Conservation (phyloP, 2,888 invertebrate genomes). For the Xanthorhoe designata region DNA sequence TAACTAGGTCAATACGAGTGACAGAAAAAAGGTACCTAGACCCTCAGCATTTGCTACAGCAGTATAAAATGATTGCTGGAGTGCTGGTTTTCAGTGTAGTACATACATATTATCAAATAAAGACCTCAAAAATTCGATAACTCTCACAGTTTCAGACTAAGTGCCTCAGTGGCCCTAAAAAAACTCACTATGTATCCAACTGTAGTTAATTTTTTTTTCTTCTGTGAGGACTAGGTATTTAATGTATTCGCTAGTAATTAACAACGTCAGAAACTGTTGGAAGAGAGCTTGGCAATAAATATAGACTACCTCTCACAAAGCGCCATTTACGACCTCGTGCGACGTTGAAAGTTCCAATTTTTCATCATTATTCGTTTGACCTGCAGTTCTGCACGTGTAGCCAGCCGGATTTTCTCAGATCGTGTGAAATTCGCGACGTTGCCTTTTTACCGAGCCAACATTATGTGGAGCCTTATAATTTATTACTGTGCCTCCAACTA, state of each 20-base stretch:
- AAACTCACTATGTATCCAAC: too few relatives aligned
- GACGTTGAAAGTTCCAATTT: conserved; percentile 10
- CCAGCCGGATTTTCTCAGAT: conserved; percentile 5
- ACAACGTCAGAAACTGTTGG: background rate
- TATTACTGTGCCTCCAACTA: background rate
- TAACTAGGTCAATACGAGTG: too few relatives aligned
- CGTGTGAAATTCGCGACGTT: conserved; percentile 2
- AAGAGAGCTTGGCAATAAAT: background rate
- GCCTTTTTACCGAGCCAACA: background rate
- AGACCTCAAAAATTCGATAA: too few relatives aligned
- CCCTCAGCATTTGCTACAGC: too few relatives aligned
- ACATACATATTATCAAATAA: too few relatives aligned
- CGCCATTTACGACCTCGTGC: background rate
- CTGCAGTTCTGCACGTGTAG: conserved; percentile 2
- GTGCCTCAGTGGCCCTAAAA: too few relatives aligned
- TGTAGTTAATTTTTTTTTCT: too few relatives aligned
- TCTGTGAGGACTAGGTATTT: background rate
- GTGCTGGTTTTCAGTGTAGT: too few relatives aligned
- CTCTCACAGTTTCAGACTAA: too few relatives aligned
- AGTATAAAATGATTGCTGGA: too few relatives aligned
- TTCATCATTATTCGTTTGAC: conserved; percentile 17
- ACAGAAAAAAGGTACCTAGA: too few relatives aligned
- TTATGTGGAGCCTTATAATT: background rate
- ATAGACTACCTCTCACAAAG: background rate
- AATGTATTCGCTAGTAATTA: background rate